Conservation (phyloP, 2,113 vertebrate species). For the Pituophis catenifer region DNA sequence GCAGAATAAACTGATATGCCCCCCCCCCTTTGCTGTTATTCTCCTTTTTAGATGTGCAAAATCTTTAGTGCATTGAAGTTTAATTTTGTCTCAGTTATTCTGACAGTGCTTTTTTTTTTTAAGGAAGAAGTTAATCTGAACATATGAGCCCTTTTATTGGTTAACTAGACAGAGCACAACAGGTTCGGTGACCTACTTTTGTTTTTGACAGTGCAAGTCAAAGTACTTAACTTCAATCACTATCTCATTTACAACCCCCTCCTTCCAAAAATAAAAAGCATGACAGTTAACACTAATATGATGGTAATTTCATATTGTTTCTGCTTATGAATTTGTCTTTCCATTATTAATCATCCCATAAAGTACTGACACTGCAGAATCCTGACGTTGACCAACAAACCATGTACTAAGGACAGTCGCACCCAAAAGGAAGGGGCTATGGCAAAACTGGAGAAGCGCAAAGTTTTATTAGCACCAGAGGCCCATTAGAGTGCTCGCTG, state of each 20-base stretch:
- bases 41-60: conserved; percentile 41
- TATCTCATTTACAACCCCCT: conserved; percentile 73
- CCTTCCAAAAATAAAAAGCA: conserved; percentile 72
- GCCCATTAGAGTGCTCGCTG: conserved; percentile 96
- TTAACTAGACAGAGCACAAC: conserved; percentile 76
- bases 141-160: conserved; percentile 60
- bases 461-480: conserved; percentile 97
- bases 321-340: conserved; percentile 96
- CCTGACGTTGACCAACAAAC: conserved; percentile 96
- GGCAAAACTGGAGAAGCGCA: conserved; percentile 76
- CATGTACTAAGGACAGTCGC: conserved; percentile 98
- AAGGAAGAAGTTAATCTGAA: conserved; percentile 29
- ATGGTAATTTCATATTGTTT: conserved; percentile 89
- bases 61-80: conserved; percentile 15
- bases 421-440: conserved; percentile 87
- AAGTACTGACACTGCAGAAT: conserved; percentile 98
- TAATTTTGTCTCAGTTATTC: conserved; percentile 35
- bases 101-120: not conserved
- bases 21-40: not conserved
- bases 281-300: conserved; percentile 81
- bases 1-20: conserved; percentile 25
- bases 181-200: conserved; percentile 75
- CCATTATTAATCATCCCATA: conserved; percentile 99
- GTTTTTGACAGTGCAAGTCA: conserved; percentile 74
- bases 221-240: conserved; percentile 83